phyloP scores from a whole-genome alignment of 2,888 invertebrate species.

The Microplitis manilae region DNA sequence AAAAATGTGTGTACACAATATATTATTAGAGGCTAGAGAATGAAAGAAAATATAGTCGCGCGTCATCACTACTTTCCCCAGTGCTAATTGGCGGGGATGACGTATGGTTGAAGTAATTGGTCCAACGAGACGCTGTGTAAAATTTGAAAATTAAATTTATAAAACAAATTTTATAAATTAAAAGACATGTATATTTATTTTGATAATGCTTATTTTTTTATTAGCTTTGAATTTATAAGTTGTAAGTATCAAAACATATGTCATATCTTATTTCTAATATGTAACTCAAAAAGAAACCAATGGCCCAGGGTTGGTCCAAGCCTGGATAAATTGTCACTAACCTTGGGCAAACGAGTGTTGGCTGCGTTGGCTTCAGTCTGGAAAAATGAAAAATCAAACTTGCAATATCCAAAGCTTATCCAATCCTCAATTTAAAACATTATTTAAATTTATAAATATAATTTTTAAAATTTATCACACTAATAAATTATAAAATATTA shows the following conservation, averaged over 20 bases:
- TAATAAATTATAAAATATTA: too few relatives aligned
- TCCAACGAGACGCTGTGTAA: constrained; percentile 58
- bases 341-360: too few relatives aligned
- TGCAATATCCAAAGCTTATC: too few relatives aligned
- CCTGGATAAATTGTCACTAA: too few relatives aligned
- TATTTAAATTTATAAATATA: too few relatives aligned
- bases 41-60: constrained; percentile 40
- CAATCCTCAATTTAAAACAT: too few relatives aligned
- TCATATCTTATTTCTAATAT: too few relatives aligned
- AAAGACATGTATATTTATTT: background rate
- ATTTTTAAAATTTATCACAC: too few relatives aligned
- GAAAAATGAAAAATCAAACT: too few relatives aligned
- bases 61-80: constrained; percentile 56
- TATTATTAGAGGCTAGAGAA: constrained; percentile 38
- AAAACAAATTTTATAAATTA: background rate
- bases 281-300: too few relatives aligned
- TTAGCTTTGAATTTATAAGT: background rate
- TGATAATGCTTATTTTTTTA: background rate
- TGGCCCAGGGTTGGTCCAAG: too few relatives aligned
- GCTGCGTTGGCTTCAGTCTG: too few relatives aligned
- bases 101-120: constrained; percentile 68
- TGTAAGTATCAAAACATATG: background rate
- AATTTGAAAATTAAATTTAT: background rate
- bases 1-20: constrained; percentile 31
- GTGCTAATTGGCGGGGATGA: constrained; percentile 70